A percentile compares a stretch with the other conserved stretches of the same genome.
Conservation (phyloP, 2,888 invertebrate genomes). For the Lepeophtheirus nordmannii region DNA sequence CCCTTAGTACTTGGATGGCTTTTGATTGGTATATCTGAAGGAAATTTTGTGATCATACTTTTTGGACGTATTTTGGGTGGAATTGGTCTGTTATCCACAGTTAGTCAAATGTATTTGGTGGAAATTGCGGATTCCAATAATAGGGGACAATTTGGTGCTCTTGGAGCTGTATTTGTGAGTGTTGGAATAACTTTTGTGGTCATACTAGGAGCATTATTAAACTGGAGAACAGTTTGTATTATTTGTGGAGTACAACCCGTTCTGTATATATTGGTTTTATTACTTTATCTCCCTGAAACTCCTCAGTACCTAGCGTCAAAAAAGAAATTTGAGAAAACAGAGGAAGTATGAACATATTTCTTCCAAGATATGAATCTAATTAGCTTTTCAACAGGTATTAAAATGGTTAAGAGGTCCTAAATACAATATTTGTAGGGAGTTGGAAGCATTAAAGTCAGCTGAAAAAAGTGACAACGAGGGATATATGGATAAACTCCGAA, state of each 20-base stretch:
- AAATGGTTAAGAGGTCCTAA: slow-evolving; percentile 54
- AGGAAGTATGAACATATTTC: neutral
- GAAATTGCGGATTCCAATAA: slow-evolving; percentile 16
- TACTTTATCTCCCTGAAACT: slow-evolving; percentile 3
- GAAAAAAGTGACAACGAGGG: neutral
- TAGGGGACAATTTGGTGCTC: slow-evolving; percentile 17
- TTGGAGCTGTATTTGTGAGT: slow-evolving; percentile 18
- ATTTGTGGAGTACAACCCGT: neutral
- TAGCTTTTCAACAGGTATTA: slow-evolving; percentile 37
- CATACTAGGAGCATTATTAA: slow-evolving; percentile 9
- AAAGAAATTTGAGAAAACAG: neutral
- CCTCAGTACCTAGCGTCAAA: neutral
- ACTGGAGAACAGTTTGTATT: neutral
- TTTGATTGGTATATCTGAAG: slow-evolving; percentile 1
- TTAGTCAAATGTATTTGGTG: slow-evolving; percentile 19
- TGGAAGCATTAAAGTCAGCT: slow-evolving; percentile 48
- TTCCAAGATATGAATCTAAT: neutral
- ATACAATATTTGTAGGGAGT: slow-evolving; percentile 49
- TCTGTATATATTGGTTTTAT: neutral
- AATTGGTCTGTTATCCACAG: slow-evolving; percentile 10
- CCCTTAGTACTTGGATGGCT: slow-evolving; percentile 8
- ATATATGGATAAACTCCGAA: neutral
- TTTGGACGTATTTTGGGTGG: slow-evolving; percentile 4
- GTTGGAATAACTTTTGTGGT: slow-evolving; percentile 13
- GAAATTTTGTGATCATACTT: neutral